Evolutionary conservation across 2,797 vertebrate species (phyloP).

Genomic region (Petrocephalus schoutedeni): DNA sequence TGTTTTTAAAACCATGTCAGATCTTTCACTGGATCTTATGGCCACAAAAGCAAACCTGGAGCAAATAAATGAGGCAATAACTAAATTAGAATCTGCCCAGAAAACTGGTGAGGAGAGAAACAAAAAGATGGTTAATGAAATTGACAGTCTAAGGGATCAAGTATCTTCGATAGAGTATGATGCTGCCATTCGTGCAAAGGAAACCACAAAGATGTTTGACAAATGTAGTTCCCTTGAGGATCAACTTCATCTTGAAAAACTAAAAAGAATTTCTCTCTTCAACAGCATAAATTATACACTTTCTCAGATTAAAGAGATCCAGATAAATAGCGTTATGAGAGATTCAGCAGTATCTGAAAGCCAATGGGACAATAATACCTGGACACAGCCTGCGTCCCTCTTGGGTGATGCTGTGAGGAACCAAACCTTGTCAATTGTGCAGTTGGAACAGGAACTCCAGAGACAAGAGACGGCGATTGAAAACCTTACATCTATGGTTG

Average conservation of each 20-base stretch:
- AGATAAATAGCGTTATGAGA: conserved; percentile 41
- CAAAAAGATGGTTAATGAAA: conserved; percentile 44
- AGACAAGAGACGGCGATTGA: conserved; percentile 58
- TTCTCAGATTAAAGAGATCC: conserved; percentile 52
- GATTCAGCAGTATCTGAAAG: conserved; percentile 1
- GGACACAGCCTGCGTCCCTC: not conserved
- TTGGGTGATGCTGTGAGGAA: not conserved
- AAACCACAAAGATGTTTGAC: conserved; percentile 55
- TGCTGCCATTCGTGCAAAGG: conserved; percentile 44
- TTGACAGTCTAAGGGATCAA: conserved; percentile 53
- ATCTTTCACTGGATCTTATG: conserved; percentile 59
- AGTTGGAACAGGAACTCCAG: conserved; percentile 37
- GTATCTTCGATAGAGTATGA: conserved; percentile 55
- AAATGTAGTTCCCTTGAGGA: conserved; percentile 55
- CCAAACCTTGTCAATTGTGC: not conserved
- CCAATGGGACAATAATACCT: conserved; percentile 2
- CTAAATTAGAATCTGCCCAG: conserved; percentile 23
- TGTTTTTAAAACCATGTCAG: conserved; percentile 59
- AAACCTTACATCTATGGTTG: conserved; percentile 50
- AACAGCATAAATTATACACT: conserved; percentile 60
- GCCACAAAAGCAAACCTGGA: conserved; percentile 50
- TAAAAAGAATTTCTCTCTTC: conserved; percentile 46
- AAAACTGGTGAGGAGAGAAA: conserved; percentile 41
- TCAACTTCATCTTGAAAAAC: conserved; percentile 48
- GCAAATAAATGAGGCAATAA: conserved; percentile 53